Conservation (phyloP, 2,113 vertebrate species). For the Glaucidium brasilianum region DNA sequence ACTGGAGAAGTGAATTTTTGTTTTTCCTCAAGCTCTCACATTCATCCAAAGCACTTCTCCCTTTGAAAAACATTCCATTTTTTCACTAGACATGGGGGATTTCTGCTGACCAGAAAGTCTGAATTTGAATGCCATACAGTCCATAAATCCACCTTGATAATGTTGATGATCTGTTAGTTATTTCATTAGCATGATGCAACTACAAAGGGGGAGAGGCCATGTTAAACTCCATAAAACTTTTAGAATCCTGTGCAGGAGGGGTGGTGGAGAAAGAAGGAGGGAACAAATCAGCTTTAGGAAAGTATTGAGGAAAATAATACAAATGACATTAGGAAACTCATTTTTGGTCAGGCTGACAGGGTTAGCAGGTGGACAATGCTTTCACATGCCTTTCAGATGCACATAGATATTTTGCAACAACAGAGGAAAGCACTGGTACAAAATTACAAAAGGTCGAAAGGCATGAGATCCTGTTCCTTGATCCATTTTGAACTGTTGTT, state of each 20-base stretch:
- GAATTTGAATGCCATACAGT: neutral
- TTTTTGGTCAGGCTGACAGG: neutral
- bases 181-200: constrained; percentile 27
- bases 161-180: constrained; percentile 11
- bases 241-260: neutral
- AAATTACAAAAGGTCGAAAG: neutral
- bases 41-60: neutral
- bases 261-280: neutral
- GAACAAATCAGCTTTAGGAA: neutral
- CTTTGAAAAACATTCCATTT: neutral
- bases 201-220: neutral
- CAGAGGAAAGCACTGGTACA: neutral
- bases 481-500: neutral
- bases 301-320: neutral
- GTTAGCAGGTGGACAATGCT: neutral
- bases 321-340: neutral
- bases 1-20: neutral
- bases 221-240: neutral
- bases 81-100: neutral
- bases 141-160: neutral
- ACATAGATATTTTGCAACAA: neutral
- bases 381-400: neutral
- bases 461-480: neutral
- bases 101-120: neutral
- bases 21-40: neutral